These are phyloP conservation scores for Larimichthys polyactis DNA, from an alignment of 2,113 vertebrate genomes.

Conservation along the genomic window DNA sequence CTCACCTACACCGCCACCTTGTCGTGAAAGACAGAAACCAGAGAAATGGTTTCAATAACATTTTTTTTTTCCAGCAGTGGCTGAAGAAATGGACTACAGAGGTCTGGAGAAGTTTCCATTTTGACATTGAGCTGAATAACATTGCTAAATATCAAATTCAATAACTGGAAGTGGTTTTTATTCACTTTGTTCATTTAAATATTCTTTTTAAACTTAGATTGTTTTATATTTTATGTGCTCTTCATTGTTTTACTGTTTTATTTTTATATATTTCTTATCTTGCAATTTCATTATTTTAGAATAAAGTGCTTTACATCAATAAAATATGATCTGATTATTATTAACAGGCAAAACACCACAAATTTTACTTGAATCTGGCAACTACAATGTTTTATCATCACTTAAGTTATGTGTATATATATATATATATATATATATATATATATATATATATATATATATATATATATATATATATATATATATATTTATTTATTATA, in stretches of 20 bases:
- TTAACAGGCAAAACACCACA: too few relatives aligned
- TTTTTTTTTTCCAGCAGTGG: neutral
- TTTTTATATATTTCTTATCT: neutral
- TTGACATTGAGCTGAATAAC: neutral
- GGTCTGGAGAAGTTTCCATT: neutral
- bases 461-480: too few relatives aligned
- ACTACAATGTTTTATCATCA: too few relatives aligned
- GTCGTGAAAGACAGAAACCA: neutral
- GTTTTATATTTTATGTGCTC: neutral
- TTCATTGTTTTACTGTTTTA: neutral
- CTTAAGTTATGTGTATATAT: too few relatives aligned
- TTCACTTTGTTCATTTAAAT: neutral
- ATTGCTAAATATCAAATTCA: neutral
- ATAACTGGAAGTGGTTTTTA: neutral
- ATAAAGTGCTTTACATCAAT: too few relatives aligned
- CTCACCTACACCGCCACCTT: conserved; percentile 9
- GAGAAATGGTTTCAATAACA: neutral
- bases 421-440: too few relatives aligned
- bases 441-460: too few relatives aligned
- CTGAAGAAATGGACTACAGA: neutral
- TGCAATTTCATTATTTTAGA: too few relatives aligned
- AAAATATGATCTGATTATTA: too few relatives aligned
- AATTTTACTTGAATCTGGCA: neutral
- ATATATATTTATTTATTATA: too few relatives aligned
- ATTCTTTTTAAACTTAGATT: neutral